phyloP scores from a whole-genome alignment of 2,888 invertebrate species.

The Frankliniella fusca region DNA sequence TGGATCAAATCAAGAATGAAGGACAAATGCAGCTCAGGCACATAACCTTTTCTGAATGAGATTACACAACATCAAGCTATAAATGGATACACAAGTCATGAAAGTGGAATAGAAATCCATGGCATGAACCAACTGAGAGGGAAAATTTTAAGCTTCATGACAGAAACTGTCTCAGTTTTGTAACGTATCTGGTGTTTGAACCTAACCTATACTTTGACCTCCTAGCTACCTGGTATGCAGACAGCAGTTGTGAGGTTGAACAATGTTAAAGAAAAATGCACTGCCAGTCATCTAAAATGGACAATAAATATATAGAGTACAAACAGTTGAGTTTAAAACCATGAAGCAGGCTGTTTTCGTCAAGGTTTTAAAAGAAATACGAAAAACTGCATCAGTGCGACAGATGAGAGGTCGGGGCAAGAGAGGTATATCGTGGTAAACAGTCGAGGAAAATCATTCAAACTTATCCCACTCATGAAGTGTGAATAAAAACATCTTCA shows the following conservation, averaged over 20 bases:
- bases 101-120: not conserved
- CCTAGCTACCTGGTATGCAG: not conserved
- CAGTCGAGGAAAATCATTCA: conserved; percentile 25
- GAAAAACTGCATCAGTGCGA: not conserved
- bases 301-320: not conserved
- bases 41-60: not conserved
- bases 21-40: not conserved
- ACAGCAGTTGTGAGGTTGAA: not conserved
- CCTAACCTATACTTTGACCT: conserved; percentile 24
- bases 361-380: not conserved
- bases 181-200: not conserved
- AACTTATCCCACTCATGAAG: conserved; percentile 28
- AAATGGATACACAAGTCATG: not conserved
- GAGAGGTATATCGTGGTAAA: conserved; percentile 32
- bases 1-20: not conserved
- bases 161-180: no score
- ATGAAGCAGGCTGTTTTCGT: not conserved
- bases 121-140: not conserved
- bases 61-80: not conserved
- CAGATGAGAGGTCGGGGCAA: not conserved
- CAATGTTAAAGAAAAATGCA: not conserved
- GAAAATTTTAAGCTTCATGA: not conserved
- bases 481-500: conserved; percentile 39
- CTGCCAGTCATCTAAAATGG: not conserved
- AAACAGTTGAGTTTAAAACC: not conserved